Evolutionary conservation across 2,888 invertebrate species (phyloP).

Genomic region (Chymomyza amoena): DNA sequence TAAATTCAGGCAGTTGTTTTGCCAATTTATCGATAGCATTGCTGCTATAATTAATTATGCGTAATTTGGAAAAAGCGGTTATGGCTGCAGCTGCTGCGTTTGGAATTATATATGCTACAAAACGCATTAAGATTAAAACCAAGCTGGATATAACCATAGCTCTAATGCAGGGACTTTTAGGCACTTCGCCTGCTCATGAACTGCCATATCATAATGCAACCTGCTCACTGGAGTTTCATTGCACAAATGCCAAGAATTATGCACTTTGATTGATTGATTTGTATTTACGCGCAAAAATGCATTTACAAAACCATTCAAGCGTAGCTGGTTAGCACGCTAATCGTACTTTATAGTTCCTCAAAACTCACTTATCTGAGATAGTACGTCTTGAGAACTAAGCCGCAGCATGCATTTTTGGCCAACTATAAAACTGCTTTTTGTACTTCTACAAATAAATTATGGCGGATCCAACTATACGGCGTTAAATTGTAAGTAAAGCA

Average conservation of each 20-base stretch:
- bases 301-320: conserved; percentile 48
- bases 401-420: background rate
- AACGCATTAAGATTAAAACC: background rate
- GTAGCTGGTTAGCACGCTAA: conserved; percentile 41
- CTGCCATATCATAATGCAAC: background rate
- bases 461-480: conserved; percentile 12
- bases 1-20: no score
- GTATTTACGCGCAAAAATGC: conserved; percentile 32
- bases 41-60: no score
- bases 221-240: background rate
- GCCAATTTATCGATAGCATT: no score
- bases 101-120: no score
- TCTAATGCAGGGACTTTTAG: background rate
- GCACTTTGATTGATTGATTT: conserved; percentile 43
- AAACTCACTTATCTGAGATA: background rate
- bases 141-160: background rate
- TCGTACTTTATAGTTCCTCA: conserved; percentile 11
- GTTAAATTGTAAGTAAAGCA: conserved; percentile 51
- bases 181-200: background rate
- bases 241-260: background rate
- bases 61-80: background rate
- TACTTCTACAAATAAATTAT: background rate
- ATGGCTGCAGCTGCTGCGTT: no score
- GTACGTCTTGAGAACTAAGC: background rate
- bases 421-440: background rate